Evolutionary conservation across 2,888 invertebrate species (phyloP), one percentile per base, ranked within the genome.

Genomic region (Pseudococcus jackbeardsleyi): DNA sequence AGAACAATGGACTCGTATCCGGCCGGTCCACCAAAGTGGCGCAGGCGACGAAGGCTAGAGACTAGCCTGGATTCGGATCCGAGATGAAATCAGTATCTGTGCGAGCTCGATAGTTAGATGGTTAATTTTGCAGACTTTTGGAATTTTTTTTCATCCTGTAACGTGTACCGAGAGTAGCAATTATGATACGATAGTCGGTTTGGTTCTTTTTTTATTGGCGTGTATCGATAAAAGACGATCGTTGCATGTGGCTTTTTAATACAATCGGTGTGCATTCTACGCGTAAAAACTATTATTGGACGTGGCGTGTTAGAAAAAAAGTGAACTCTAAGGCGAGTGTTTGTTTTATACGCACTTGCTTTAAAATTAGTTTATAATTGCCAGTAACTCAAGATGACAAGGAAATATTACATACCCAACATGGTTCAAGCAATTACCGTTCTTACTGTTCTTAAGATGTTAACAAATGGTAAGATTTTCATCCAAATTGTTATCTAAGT

Each of bases 341-440:
- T 15, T 59, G 82, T 82, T 12, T 39, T 42, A 88, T 88, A 88
- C 59, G 50, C 88, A 59, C 79, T 79, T 72, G 88, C 72, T 54
- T 39, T 59, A 33, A 39, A 12, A 48, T 39, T 39, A 5, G 59
- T 88, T 85, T 42, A 85, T 46, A 59, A 59, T 42, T 68, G 39
- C 42, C 48, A 88, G 88, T 72, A 87, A 68, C 89, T 88, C 93
- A 94, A 93, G 92, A 94, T 94, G 94, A 93, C 92, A 93, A 93
- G 92, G 92, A 92, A 92, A 91, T 92, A 92, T 91, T 92, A 92
- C 91, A 91, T 93, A 90, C 93, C 93, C 92, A 94, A 92, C 91
- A 95, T 96, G 94, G 95, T 96, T 94, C 95, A 96, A 94, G 95
- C 95, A 93, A 95, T 96, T 92, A 95, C 96, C 92, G 95, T 96